These are phyloP conservation scores for Agrotis ipsilon DNA, from an alignment of 2,888 invertebrate species.

Conservation along the genomic window DNA sequence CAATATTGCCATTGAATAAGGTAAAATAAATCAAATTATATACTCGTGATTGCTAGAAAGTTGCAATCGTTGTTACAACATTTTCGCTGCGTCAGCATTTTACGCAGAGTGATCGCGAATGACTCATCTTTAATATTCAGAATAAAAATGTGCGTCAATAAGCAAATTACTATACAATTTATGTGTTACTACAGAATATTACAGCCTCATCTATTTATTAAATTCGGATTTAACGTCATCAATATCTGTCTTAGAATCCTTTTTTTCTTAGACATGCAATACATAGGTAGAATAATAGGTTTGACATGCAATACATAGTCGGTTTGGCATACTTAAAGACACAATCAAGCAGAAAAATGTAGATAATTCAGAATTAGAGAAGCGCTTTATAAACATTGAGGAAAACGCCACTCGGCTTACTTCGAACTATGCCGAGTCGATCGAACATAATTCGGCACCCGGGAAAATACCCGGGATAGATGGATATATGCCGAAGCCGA, in stretches of 20 bases:
- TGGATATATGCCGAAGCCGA: neutral
- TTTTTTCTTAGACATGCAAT: too few species aligned
- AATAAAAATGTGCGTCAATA: neutral
- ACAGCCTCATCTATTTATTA: neutral
- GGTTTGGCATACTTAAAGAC: too few species aligned
- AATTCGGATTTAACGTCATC: neutral
- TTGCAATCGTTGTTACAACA: slow-evolving; percentile 11
- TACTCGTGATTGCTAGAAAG: slow-evolving; percentile 13
- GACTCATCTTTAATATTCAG: neutral
- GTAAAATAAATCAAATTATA: too few species aligned
- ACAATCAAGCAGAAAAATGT: too few species aligned
- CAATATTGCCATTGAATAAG: too few species aligned
- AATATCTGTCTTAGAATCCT: neutral
- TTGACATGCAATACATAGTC: too few species aligned
- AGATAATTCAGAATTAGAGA: too few species aligned
- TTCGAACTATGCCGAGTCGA: neutral
- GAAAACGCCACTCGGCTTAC: neutral
- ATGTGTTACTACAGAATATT: neutral
- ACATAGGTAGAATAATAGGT: too few species aligned
- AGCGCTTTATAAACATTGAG: neutral
- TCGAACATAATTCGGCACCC: neutral
- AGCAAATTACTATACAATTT: neutral
- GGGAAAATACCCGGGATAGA: too few species aligned
- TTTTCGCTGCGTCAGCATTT: slow-evolving; percentile 13
- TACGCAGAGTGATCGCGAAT: neutral